These are phyloP conservation scores for Dexiosoma caninum DNA, from an alignment of 2,888 invertebrate species.

Conservation along the genomic window DNA sequence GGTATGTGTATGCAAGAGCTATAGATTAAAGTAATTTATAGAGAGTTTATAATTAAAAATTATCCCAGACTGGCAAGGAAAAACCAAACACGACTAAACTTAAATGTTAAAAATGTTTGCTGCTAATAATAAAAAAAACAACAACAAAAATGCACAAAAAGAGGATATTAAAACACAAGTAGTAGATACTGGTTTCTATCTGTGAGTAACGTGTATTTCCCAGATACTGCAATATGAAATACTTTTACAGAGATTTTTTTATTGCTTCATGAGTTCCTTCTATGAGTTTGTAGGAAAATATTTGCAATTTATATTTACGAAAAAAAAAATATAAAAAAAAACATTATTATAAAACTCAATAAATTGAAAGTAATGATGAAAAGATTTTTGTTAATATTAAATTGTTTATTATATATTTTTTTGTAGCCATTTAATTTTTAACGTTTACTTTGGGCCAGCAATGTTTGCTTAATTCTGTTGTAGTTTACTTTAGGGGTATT, in stretches of 20 bases:
- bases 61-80: conserved; percentile 51
- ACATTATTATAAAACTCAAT: conserved; percentile 53
- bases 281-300: conserved; percentile 27
- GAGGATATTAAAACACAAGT: background rate
- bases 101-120: conserved; percentile 48
- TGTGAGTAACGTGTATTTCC: background rate
- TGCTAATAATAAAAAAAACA: conserved; percentile 27
- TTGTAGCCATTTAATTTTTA: background rate
- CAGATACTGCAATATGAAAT: conserved; percentile 7
- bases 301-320: conserved; percentile 36
- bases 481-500: background rate
- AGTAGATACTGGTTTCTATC: background rate
- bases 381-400: conserved; percentile 44
- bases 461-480: background rate
- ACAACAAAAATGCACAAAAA: too few relatives aligned
- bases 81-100: conserved; percentile 54
- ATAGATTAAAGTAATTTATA: conserved; percentile 63
- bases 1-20: conserved; percentile 49
- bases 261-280: background rate
- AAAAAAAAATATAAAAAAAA: too few relatives aligned
- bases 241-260: background rate
- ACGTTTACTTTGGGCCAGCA: background rate
- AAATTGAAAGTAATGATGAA: conserved; percentile 42
- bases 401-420: background rate
- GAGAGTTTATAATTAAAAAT: conserved; percentile 63